These are phyloP conservation scores for Tragelaphus scriptus DNA, from an alignment of 2,113 vertebrate genomes.

Conservation along the genomic window DNA sequence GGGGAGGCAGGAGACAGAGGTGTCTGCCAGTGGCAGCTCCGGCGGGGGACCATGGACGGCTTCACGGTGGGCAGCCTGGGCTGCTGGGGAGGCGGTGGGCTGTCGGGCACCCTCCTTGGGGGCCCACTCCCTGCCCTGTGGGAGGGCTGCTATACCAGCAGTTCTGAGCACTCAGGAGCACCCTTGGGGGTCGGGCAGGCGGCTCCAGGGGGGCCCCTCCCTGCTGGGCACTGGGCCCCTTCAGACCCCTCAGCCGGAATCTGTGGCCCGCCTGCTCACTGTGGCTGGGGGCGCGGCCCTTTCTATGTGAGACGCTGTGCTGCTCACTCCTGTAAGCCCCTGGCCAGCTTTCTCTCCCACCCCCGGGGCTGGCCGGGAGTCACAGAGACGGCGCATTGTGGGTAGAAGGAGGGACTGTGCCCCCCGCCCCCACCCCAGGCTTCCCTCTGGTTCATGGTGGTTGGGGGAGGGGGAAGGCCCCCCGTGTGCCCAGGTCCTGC, in stretches of 20 bases:
- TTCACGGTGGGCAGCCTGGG: background rate
- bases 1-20: background rate
- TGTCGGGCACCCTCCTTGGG: background rate
- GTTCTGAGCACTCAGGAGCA: background rate
- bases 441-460: background rate
- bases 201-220: background rate
- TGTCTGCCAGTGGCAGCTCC: background rate
- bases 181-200: background rate
- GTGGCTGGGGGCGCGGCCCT: background rate
- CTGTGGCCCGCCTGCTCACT: background rate
- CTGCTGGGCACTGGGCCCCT: background rate
- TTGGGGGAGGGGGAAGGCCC: background rate
- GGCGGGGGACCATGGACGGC: background rate
- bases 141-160: background rate
- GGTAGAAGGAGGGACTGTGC: background rate
- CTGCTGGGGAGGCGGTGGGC: background rate
- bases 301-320: background rate
- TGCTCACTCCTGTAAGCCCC: background rate
- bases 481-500: fast-evolving
- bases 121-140: fast-evolving
- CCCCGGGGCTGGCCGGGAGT: background rate
- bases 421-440: background rate
- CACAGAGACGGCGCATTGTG: background rate
- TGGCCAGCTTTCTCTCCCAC: background rate
- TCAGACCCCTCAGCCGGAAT: background rate